Percentiles rank a stretch among this genome's conserved stretches.
These are phyloP conservation scores for Idaea dimidiata DNA, from an alignment of 2,888 invertebrate species.

Conservation along the genomic window DNA sequence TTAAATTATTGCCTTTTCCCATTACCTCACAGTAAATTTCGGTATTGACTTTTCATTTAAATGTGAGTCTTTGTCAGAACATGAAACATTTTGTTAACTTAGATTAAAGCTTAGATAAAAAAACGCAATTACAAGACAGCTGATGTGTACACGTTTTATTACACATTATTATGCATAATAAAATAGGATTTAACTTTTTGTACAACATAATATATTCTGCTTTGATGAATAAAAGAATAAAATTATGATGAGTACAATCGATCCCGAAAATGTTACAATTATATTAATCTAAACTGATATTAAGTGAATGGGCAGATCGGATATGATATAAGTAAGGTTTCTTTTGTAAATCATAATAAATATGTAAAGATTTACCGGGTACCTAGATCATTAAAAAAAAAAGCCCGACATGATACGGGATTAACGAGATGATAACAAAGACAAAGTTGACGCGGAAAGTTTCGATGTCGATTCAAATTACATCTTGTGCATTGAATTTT, in stretches of 20 bases:
- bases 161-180: conserved; percentile 50
- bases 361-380: too few relatives aligned
- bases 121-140: conserved; percentile 58
- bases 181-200: conserved; percentile 47
- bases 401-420: too few relatives aligned
- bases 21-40: background rate
- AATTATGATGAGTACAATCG: conserved; percentile 46
- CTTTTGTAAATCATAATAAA: too few relatives aligned
- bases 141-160: conserved; percentile 51
- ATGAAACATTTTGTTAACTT: conserved; percentile 56
- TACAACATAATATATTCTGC: conserved; percentile 47
- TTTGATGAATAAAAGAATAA: conserved; percentile 46
- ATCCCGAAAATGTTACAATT: conserved; percentile 28
- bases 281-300: background rate
- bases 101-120: conserved; percentile 53
- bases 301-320: background rate
- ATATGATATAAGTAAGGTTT: too few relatives aligned
- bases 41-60: background rate
- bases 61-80: conserved; percentile 7
- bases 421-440: too few relatives aligned
- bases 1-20: too few relatives aligned
- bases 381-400: too few relatives aligned
- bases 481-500: too few relatives aligned
- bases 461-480: too few relatives aligned
- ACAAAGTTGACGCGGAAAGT: too few relatives aligned